Base-by-base conservation (phyloP, 2,888 invertebrate genomes). In the Agrochola circellaris region DNA sequence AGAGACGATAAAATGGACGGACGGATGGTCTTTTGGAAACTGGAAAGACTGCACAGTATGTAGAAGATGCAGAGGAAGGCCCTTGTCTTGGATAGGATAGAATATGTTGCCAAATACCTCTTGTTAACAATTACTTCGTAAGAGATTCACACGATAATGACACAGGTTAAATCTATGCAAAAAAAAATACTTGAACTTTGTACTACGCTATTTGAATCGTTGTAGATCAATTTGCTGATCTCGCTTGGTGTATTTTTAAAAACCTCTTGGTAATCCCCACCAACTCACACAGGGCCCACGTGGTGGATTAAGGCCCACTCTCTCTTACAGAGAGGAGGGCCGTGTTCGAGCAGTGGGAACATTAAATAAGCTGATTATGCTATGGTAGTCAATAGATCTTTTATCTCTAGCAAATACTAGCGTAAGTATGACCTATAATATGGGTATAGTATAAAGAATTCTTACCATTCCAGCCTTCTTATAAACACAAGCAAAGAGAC, bases 401-500 rank as follows among this genome's bases (percentile, higher is more conserved):
- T 34, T 23, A 48, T 30, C 20, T 72, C 26, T 13, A 17, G 5
- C 20, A 20, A 71, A 72, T 71, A 51, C 0, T 26, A 8, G 34
- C 17, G 13, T 8, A n/a, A n/a, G n/a, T n/a, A 30, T 61, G 11
- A 61, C 9, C 1, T 61, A 20, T 3, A 17, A 30, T 60, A 60
- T 60, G 30, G 2, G 26, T 58, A 38, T 38, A 9, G 2, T 48
- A 26, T n/a, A 7, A 20, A 23, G 7, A 17, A 51, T 45, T 23
- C 89, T 94, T 92, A 97, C 97, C 92, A 97, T 93, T 85, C 96
- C 97, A 65, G 94, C 88, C 72, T 94, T 94, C 82, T 95, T 96
- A 75, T 96, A 96, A 45, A 94, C 92, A 80, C 97, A 97, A 23
- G 97, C 96, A 38, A 97, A 93, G 9, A 97, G 91, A 79, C 97